phyloP scores from a whole-genome alignment of 1,140 invertebrate genomes.

The Dinoponera quadriceps region DNA sequence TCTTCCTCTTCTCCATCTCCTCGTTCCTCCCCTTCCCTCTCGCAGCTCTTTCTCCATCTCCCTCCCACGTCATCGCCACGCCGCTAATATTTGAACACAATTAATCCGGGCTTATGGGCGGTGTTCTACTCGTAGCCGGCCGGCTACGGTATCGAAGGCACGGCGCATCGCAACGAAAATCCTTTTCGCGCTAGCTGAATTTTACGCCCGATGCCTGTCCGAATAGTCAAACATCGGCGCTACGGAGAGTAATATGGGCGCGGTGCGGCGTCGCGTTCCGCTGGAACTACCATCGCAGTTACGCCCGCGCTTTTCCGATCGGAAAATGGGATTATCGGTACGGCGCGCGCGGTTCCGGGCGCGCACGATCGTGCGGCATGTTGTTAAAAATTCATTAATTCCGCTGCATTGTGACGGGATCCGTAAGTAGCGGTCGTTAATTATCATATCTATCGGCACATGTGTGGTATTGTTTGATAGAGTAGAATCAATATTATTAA shows the following conservation, averaged over 20 bases:
- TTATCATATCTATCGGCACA: constrained; percentile 54
- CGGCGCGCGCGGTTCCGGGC: constrained; percentile 7
- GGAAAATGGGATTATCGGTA: constrained; percentile 49
- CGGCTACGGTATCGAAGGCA: constrained; percentile 38
- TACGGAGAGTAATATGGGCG: not conserved
- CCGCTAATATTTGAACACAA: constrained; percentile 83
- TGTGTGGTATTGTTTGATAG: constrained; percentile 53
- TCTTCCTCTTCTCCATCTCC: constrained; percentile 3
- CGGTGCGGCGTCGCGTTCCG: not conserved
- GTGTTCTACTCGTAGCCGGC: constrained; percentile 48
- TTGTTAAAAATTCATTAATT: constrained; percentile 55
- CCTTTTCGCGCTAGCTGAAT: constrained; percentile 44
- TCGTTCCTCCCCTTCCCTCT: not conserved
- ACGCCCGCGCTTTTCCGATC: constrained; percentile 7
- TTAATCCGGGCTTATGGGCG: constrained; percentile 78
- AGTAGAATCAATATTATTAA: constrained; percentile 62
- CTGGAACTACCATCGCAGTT: constrained; percentile 4
- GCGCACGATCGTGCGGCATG: not conserved
- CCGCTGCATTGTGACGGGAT: constrained; percentile 44
- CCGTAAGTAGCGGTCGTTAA: constrained; percentile 51
- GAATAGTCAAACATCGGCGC: constrained; percentile 26
- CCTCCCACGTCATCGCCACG: constrained; percentile 44
- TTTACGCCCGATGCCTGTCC: constrained; percentile 26
- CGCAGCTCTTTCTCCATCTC: constrained; percentile 49
- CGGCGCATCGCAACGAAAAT: constrained; percentile 44